Conservation (phyloP, 1,140 invertebrate species). For the Cydia strobilella region DNA sequence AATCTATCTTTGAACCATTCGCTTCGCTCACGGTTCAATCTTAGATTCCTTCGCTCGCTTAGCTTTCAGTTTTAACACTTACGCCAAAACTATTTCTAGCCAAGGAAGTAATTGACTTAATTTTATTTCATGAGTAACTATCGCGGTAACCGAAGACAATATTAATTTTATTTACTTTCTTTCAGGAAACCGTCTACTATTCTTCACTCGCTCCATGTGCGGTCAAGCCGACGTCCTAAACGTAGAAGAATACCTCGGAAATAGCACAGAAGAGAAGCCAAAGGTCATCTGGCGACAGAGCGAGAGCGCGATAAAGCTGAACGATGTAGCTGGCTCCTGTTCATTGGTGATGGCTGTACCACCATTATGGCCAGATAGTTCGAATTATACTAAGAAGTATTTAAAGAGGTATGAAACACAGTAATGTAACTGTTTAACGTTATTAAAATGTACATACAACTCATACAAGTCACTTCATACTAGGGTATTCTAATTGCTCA, state of each 20-base stretch:
- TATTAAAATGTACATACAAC: not conserved
- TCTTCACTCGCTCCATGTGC: slow-evolving; percentile 56
- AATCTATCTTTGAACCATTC: too few relatives aligned
- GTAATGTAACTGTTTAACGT: not conserved
- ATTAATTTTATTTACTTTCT: slow-evolving; percentile 28
- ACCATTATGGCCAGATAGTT: slow-evolving; percentile 45
- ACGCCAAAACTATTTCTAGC: too few relatives aligned
- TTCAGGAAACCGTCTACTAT: slow-evolving; percentile 55
- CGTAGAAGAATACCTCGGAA: slow-evolving; percentile 53
- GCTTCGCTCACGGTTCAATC: too few relatives aligned
- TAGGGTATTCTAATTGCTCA: too few relatives aligned
- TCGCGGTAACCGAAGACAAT: too few relatives aligned
- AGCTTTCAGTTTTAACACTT: too few relatives aligned
- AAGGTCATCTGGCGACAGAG: slow-evolving; percentile 47
- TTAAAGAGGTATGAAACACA: slow-evolving; percentile 45
- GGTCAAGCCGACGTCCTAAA: slow-evolving; percentile 47
- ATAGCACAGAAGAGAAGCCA: slow-evolving; percentile 39
- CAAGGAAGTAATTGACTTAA: too few relatives aligned
- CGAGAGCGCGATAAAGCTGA: slow-evolving; percentile 46
- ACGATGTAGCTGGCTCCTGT: slow-evolving; percentile 60
- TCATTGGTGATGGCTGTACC: slow-evolving; percentile 51
- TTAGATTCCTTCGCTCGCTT: too few relatives aligned
- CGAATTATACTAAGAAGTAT: slow-evolving; percentile 51
- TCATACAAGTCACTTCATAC: too few relatives aligned
- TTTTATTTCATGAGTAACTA: too few relatives aligned